phyloP scores from a whole-genome alignment of 1,140 invertebrate genomes.

The Bombus difficillimus region DNA sequence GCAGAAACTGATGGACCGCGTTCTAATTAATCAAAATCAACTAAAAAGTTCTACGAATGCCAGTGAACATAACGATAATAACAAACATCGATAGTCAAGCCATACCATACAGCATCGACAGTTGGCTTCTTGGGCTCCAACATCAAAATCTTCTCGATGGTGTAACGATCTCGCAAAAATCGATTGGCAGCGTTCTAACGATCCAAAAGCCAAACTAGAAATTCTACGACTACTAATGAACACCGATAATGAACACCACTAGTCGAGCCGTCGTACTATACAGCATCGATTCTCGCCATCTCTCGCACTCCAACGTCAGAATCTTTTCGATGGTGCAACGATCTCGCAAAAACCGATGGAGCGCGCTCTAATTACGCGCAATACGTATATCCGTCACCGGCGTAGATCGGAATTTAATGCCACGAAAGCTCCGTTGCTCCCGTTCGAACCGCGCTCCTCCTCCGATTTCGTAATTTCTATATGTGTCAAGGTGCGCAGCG shows the following conservation, averaged over 20 bases:
- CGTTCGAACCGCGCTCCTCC: conserved; percentile 38
- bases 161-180: conserved; percentile 6
- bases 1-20: no score
- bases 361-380: conserved; percentile 42
- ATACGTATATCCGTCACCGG: conserved; percentile 10
- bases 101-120: neutral
- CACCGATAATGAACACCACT: no score
- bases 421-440: conserved; percentile 44
- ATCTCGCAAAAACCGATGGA: neutral
- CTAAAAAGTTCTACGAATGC: no score
- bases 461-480: conserved; percentile 65
- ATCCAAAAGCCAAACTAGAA: no score
- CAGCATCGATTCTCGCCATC: neutral
- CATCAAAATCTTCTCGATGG: neutral
- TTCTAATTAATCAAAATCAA: no score
- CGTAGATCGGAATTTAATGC: conserved; percentile 43
- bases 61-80: no score
- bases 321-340: conserved; percentile 24
- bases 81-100: no score
- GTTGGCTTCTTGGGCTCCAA: neutral
- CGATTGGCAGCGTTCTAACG: conserved; percentile 26
- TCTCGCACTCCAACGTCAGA: neutral
- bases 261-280: no score
- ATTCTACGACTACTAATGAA: no score
- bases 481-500: conserved; percentile 62